Percentiles rank a stretch among this genome's conserved stretches.
Evolutionary conservation across 1,140 invertebrate species (phyloP).

Genomic region (Bombus cullumanus): DNA sequence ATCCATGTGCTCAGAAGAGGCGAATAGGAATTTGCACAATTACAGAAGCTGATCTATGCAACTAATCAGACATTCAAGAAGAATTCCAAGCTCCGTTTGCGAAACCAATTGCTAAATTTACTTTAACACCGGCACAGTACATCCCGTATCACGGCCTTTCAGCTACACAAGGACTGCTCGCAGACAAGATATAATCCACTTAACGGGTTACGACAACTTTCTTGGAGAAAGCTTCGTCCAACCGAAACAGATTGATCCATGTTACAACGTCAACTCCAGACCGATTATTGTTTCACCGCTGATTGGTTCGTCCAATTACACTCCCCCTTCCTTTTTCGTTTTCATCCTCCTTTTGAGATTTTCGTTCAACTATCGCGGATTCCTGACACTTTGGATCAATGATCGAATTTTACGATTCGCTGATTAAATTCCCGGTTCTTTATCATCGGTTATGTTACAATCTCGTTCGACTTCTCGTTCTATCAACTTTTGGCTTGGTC

Average conservation of each 20-base stretch:
- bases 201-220: constrained; percentile 17
- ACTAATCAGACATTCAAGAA: neutral
- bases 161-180: neutral
- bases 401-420: no score
- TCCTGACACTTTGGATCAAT: neutral
- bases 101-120: neutral
- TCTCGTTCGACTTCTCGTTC: neutral
- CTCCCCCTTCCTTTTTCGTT: neutral
- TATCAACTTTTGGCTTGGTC: neutral
- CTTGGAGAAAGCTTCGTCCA: neutral
- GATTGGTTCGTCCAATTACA: neutral
- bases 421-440: neutral
- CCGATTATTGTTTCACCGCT: constrained; percentile 8
- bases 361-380: neutral
- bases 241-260: neutral
- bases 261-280: no score
- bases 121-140: neutral
- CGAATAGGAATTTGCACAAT: no score
- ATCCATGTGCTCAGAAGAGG: no score
- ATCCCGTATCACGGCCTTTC: neutral
- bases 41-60: neutral
- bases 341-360: neutral
- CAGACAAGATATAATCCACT: neutral
- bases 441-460: neutral
- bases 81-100: neutral